Evolutionary conservation across 2,797 vertebrate species (phyloP).

Genomic region (Hyperoplus lanceolatus): DNA sequence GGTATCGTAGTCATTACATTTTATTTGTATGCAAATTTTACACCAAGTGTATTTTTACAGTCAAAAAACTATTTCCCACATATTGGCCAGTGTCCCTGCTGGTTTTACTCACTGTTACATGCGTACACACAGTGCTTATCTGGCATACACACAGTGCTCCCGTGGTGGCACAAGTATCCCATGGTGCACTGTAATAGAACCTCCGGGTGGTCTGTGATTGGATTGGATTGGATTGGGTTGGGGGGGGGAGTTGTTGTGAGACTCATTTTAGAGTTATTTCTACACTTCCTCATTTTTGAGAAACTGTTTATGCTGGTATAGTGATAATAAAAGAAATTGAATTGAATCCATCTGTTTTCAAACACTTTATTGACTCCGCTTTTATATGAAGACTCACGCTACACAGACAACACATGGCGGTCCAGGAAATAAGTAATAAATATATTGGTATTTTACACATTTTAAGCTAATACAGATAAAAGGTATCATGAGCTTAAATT

Average conservation of each 20-base stretch:
- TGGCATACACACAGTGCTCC: constrained; percentile 27
- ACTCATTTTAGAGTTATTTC: constrained; percentile 61
- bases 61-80: constrained; percentile 41
- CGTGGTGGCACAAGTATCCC: constrained; percentile 63
- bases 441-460: constrained; percentile 48
- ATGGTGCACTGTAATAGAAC: constrained; percentile 76
- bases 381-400: constrained; percentile 63
- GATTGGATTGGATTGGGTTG: constrained; percentile 52
- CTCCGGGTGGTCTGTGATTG: constrained; percentile 79
- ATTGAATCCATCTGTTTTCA: constrained; percentile 46
- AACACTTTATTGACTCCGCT: constrained; percentile 70
- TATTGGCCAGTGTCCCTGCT: constrained; percentile 14
- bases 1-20: constrained; percentile 19
- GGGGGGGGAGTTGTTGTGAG: constrained; percentile 45
- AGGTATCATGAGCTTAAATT: not conserved
- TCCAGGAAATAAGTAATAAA: constrained; percentile 58
- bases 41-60: constrained; percentile 55
- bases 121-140: not conserved
- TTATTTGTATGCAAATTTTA: constrained; percentile 28
- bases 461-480: constrained; percentile 1
- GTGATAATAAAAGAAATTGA: constrained; percentile 68
- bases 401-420: constrained; percentile 59
- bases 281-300: constrained; percentile 47
- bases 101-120: constrained; percentile 6
- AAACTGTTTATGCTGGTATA: constrained; percentile 32